These are phyloP conservation scores for Erythrocebus patas DNA, from an alignment of 2,113 vertebrate genomes.

Conservation along the genomic window DNA sequence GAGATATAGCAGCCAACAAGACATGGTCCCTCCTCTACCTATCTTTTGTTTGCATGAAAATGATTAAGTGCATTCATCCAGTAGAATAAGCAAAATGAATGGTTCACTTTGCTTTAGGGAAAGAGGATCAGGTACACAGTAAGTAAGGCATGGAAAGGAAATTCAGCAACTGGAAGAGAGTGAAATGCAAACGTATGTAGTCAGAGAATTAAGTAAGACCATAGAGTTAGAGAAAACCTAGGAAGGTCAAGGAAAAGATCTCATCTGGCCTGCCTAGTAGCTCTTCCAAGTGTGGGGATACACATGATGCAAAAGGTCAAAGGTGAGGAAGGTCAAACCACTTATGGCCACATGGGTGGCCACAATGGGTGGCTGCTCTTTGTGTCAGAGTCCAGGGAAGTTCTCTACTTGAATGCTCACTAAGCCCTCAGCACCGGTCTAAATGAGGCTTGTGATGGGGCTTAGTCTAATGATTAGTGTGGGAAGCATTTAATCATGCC, in stretches of 20 bases:
- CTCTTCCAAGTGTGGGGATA: neutral
- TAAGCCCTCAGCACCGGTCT: neutral
- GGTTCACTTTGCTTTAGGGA: neutral
- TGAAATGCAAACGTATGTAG: neutral
- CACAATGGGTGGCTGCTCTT: neutral
- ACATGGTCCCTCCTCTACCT: neutral
- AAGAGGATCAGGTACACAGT: neutral
- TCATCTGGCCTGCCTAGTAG: neutral
- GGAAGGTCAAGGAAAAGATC: neutral
- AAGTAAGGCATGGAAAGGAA: neutral
- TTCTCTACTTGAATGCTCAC: neutral
- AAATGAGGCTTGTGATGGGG: neutral
- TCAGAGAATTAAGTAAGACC: neutral
- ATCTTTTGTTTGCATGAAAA: neutral
- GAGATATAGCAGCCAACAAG: neutral
- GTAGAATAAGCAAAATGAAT: neutral
- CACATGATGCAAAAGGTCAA: neutral
- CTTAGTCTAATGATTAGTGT: neutral
- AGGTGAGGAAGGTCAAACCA: neutral
- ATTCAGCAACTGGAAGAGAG: neutral
- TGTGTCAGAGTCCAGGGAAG: neutral
- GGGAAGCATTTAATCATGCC: neutral
- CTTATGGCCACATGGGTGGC: neutral
- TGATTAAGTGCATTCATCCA: neutral
- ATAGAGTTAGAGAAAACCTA: neutral